Percentiles rank a stretch among this genome's conserved stretches.
Evolutionary conservation across 2,113 vertebrate species (phyloP).

Genomic region (Ibidorhyncha struthersii): DNA sequence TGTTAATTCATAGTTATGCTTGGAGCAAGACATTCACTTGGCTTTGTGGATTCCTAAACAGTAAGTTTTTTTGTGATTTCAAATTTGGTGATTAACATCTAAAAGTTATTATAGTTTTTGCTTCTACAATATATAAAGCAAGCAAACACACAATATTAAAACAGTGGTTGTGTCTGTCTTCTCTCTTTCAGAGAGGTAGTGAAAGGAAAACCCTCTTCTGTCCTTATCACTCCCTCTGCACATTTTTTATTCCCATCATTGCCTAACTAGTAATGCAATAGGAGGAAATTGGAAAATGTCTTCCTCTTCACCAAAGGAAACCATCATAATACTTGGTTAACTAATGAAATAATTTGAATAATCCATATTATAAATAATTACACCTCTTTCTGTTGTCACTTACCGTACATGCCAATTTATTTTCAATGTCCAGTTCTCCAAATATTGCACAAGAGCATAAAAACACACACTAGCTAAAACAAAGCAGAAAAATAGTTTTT

Average conservation of each 20-base stretch:
- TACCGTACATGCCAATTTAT: neutral
- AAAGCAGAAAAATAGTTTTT: neutral
- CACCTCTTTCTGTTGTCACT: neutral
- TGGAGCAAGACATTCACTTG: neutral
- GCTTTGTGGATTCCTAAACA: neutral
- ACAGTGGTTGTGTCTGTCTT: neutral
- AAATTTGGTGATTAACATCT: neutral
- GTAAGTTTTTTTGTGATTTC: neutral
- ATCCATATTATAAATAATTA: neutral
- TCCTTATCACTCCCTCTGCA: neutral
- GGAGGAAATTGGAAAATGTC: neutral
- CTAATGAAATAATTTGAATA: neutral
- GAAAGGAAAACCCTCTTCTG: accelerated
- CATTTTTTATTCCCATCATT: neutral
- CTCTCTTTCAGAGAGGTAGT: neutral
- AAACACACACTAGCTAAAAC: neutral
- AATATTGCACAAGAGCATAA: neutral
- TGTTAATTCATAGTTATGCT: neutral
- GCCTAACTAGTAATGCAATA: neutral
- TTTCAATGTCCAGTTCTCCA: neutral
- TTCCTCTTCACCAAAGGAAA: neutral
- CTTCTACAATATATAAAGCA: neutral
- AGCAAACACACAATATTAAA: neutral
- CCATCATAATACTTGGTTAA: neutral
- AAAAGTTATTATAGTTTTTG: neutral